Base-by-base conservation (phyloP, 2,888 invertebrate species). In the Lycia hirtaria region DNA sequence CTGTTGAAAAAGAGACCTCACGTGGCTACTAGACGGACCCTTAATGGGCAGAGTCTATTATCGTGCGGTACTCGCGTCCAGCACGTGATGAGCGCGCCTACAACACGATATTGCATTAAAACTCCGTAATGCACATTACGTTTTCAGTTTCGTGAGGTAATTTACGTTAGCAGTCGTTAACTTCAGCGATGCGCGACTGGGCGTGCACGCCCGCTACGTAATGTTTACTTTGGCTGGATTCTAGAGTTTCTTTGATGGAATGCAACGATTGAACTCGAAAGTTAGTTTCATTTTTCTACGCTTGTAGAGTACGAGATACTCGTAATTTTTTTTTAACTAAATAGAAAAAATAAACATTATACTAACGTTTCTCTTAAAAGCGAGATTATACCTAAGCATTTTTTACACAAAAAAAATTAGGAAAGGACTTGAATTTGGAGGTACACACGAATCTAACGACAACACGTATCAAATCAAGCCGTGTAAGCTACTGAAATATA, bases 21-120 rank as follows among this genome's bases (percentile, higher is more conserved):
- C n/a, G n/a, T n/a, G n/a, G n/a, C n/a, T n/a, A n/a, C n/a, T n/a
- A n/a, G n/a, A n/a, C n/a, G n/a, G n/a, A n/a, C n/a, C n/a, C n/a
- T n/a, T n/a, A 88, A 88, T 87, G 83, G 81, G 79, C 81, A 75
- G 72, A 74, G 80, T 81, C 81, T 83, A 85, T 86, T 85, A 84
- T 80, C 79, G 79, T 70, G 71, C 74, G 77, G 73, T 72, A 72
- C 70, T 76, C 77, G 77, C 76, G 78, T 77, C 70, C 65, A 63
- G 35, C 64, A 68, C 53, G 69, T 71, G 60, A 65, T 62, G 30
- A 41, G 41, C 64, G 64, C 55, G 54, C 55, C 47, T 52, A 45
- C 52, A 50, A 59, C 22, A 24, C 41, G 28, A 60, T 63, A 44
- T 54, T 62, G 63, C 60, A 59, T 59, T 54, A 49, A 43, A 44